These are phyloP conservation scores for Pocillopora damicornis DNA, from an alignment of 64 coral and sea anemone genomes.

Conservation along the genomic window DNA sequence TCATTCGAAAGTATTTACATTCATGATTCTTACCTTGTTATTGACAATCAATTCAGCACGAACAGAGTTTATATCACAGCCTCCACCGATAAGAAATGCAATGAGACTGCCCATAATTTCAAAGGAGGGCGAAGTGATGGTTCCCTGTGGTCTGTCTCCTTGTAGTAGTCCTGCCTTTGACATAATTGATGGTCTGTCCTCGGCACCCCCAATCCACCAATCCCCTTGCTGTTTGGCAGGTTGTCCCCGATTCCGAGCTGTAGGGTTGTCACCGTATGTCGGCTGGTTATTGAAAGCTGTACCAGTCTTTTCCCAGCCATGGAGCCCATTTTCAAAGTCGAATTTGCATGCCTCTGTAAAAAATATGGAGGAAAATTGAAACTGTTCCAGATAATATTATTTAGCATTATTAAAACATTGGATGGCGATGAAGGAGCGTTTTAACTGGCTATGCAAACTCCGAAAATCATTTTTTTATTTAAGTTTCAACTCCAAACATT, in stretches of 20 bases:
- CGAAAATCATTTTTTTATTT: no score
- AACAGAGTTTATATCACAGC: not conserved
- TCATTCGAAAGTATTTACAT: no score
- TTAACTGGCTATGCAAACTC: no score
- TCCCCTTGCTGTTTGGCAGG: not conserved
- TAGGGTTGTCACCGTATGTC: constrained; percentile 8
- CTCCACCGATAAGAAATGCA: not conserved
- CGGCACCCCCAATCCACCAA: not conserved
- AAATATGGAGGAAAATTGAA: no score
- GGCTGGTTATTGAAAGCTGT: constrained; percentile 14
- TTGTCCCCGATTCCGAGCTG: not conserved
- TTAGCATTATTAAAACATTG: no score
- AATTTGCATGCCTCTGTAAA: not conserved
- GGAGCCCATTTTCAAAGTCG: constrained; percentile 29
- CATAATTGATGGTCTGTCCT: not conserved
- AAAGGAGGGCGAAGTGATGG: not conserved
- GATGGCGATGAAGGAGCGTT: no score
- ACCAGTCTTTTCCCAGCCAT: constrained; percentile 27
- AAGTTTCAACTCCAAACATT: no score
- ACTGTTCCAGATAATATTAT: no score
- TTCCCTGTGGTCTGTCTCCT: not conserved
- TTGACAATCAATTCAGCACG: not conserved
- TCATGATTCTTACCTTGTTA: not conserved
- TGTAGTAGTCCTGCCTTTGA: not conserved
- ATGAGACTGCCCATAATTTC: not conserved